Conservation (phyloP, 2,888 invertebrate genomes). For the Eustalomyia histrio region DNA sequence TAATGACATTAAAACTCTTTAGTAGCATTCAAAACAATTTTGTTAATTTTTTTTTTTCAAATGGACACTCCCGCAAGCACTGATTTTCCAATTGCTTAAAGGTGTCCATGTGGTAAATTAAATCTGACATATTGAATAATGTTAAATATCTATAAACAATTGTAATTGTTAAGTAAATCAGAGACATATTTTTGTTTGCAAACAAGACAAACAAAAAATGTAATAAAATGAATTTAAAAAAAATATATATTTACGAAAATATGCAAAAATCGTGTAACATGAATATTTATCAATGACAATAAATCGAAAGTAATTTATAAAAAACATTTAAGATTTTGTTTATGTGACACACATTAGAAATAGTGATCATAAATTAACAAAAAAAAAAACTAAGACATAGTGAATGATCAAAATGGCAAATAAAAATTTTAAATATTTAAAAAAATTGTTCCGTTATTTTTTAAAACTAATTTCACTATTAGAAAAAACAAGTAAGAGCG, state of each 20-base stretch:
- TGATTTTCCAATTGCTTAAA: conserved; percentile 27
- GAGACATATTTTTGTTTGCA: conserved; percentile 3
- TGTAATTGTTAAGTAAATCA: conserved; percentile 50
- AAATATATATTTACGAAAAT: conserved; percentile 18
- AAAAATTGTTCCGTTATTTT: too few relatives aligned
- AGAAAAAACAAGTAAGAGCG: too few relatives aligned
- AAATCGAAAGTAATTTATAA: conserved; percentile 51
- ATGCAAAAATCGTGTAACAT: conserved; percentile 56
- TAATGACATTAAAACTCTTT: conserved; percentile 44
- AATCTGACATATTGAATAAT: conserved; percentile 48
- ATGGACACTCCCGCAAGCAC: conserved; percentile 37
- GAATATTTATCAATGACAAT: conserved; percentile 48
- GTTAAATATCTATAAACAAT: conserved; percentile 37
- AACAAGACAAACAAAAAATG: background rate
- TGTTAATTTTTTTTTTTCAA: conserved; percentile 31
- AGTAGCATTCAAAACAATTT: conserved; percentile 9
- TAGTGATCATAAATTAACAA: background rate
- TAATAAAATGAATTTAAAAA: background rate
- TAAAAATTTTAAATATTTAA: too few relatives aligned
- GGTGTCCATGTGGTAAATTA: conserved; percentile 9
- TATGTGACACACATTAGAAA: background rate
- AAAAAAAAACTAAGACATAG: background rate
- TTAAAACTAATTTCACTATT: too few relatives aligned
- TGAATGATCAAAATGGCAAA: background rate
- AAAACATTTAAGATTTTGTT: background rate